Percentiles rank a stretch among this genome's conserved stretches.
Conservation (phyloP, 1,140 invertebrate genomes). For the Limonius californicus region DNA sequence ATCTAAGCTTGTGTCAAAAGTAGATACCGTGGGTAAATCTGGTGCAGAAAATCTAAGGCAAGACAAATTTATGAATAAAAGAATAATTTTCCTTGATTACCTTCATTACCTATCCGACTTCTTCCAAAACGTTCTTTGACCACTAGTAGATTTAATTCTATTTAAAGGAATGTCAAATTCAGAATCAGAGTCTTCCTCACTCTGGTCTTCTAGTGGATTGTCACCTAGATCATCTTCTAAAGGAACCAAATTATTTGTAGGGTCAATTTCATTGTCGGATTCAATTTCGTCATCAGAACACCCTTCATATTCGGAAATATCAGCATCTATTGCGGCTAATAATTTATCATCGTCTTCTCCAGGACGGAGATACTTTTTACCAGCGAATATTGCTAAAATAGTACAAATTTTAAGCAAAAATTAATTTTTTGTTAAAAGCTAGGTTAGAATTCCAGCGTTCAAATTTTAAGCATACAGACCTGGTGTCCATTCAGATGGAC, state of each 20-base stretch:
- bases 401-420: no score
- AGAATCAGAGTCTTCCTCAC: constrained; percentile 16
- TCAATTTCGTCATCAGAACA: background rate
- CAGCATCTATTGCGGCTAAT: constrained; percentile 2
- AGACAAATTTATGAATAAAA: background rate
- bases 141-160: background rate
- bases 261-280: background rate
- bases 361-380: background rate
- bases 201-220: no score
- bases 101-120: no score
- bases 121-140: background rate
- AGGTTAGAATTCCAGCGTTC: background rate
- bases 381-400: background rate
- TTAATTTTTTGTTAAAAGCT: no score
- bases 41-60: background rate
- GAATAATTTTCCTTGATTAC: background rate
- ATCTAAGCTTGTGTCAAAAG: background rate
- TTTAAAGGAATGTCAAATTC: background rate
- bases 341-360: constrained; percentile 20
- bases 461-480: no score
- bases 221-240: background rate
- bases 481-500: no score
- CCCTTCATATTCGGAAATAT: constrained; percentile 19
- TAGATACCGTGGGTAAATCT: background rate
- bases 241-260: background rate